Evolutionary conservation across 2,888 invertebrate genomes (phyloP).

Genomic region (Scaeva pyrastri): DNA sequence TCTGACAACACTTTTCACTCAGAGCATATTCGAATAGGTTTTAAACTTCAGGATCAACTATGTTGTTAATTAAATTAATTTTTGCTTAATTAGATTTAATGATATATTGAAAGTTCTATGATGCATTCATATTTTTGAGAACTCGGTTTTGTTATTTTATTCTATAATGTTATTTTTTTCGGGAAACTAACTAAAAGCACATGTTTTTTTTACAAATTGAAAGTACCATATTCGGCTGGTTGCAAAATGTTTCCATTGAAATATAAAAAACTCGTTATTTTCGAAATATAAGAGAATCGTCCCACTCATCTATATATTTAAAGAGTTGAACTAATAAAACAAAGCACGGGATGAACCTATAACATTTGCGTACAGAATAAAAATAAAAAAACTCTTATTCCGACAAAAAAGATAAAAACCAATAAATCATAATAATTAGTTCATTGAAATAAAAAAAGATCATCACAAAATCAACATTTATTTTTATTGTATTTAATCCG

Average conservation of each 20-base stretch:
- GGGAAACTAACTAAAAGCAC: not conserved
- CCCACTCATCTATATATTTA: not conserved
- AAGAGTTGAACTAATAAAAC: conserved; percentile 4
- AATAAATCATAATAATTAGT: conserved; percentile 24
- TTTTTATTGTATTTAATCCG: conserved; percentile 11
- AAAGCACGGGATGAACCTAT: not conserved
- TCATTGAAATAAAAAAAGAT: not conserved
- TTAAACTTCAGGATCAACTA: no score
- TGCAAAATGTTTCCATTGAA: not conserved
- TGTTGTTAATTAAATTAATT: no score
- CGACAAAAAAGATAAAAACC: not conserved
- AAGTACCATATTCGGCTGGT: not conserved
- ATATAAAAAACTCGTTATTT: not conserved
- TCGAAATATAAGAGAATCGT: not conserved
- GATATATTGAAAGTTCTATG: no score
- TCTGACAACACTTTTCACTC: no score
- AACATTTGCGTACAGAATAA: not conserved
- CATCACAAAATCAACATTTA: not conserved
- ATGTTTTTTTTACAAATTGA: not conserved
- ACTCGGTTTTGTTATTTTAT: no score
- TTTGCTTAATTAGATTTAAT: no score
- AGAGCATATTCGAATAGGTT: no score
- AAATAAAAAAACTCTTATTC: not conserved
- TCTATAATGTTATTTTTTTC: no score
- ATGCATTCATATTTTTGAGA: no score